Evolutionary conservation across 2,113 vertebrate species (phyloP).

Genomic region (Carassius carassius): DNA sequence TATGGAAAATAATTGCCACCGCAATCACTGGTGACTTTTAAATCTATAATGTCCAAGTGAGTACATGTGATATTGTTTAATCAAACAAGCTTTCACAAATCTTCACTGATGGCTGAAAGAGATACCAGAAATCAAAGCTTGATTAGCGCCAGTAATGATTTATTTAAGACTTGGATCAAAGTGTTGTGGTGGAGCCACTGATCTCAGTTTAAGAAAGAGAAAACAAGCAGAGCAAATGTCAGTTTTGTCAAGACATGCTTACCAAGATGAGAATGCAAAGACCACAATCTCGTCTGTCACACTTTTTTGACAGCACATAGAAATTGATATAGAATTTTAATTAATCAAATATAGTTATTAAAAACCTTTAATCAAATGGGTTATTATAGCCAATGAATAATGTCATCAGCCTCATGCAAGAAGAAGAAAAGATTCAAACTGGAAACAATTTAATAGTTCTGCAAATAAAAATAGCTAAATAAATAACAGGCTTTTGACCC

Average conservation of each 20-base stretch:
- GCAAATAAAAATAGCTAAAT: not conserved
- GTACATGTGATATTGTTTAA: not conserved
- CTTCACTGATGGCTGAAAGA: slow-evolving; percentile 19
- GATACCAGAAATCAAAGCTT: slow-evolving; percentile 41
- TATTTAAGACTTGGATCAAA: slow-evolving; percentile 44
- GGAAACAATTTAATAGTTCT: not conserved
- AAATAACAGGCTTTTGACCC: not conserved
- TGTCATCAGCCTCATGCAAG: not conserved
- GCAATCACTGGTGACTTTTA: not conserved
- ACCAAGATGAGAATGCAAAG: not conserved
- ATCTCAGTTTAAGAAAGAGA: not conserved
- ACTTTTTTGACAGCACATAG: not conserved
- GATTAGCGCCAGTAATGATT: slow-evolving; percentile 53
- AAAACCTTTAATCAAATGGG: not conserved
- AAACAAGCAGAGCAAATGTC: slow-evolving; percentile 10
- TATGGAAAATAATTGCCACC: not conserved
- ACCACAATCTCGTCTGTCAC: not conserved
- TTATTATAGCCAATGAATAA: not conserved
- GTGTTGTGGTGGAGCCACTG: slow-evolving; percentile 8
- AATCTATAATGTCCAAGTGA: not conserved
- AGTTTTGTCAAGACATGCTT: slow-evolving; percentile 31
- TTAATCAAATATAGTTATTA: not conserved
- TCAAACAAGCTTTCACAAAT: slow-evolving; percentile 31
- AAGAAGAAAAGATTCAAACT: not conserved
- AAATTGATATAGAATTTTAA: not conserved